These are phyloP conservation scores for Agriopis aurantiaria DNA, from an alignment of 2,888 invertebrate species.

Conservation along the genomic window DNA sequence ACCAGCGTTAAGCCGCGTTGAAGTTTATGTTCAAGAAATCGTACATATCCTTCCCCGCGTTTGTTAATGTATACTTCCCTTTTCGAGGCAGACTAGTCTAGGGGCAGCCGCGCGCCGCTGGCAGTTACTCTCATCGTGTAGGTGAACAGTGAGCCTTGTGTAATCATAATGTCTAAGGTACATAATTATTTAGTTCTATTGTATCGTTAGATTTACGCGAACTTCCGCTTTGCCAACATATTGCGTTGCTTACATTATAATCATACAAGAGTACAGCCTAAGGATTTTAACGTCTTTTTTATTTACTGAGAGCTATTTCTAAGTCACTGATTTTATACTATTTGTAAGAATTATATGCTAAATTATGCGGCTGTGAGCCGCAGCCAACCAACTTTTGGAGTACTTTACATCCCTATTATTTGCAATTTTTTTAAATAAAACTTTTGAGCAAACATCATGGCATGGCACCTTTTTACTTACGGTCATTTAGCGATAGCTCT, in stretches of 20 bases:
- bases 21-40: slow-evolving; percentile 74
- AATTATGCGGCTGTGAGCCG: slow-evolving; percentile 76
- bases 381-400: slow-evolving; percentile 81
- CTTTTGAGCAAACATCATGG: slow-evolving; percentile 80
- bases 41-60: slow-evolving; percentile 83
- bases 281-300: slow-evolving; percentile 84
- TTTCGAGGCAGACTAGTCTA: slow-evolving; percentile 69
- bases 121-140: slow-evolving; percentile 62
- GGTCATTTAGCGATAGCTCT: slow-evolving; percentile 86
- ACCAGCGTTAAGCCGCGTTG: slow-evolving; percentile 66
- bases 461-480: slow-evolving; percentile 70
- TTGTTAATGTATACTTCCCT: slow-evolving; percentile 70
- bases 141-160: slow-evolving; percentile 81
- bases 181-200: slow-evolving; percentile 84
- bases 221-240: slow-evolving; percentile 86
- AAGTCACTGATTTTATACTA: slow-evolving; percentile 84
- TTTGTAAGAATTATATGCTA: slow-evolving; percentile 74
- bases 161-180: slow-evolving; percentile 85
- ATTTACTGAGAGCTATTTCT: slow-evolving; percentile 86
- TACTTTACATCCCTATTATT: slow-evolving; percentile 82
- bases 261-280: slow-evolving; percentile 86
- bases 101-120: slow-evolving; percentile 55
- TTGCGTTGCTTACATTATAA: slow-evolving; percentile 86
- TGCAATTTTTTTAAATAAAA: slow-evolving; percentile 73
- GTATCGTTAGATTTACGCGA: slow-evolving; percentile 85